Percentiles rank a stretch among this genome's conserved stretches.
phyloP scores from a whole-genome alignment of 53 echinoderm and acorn worm species.

The Actinopyga echinites region DNA sequence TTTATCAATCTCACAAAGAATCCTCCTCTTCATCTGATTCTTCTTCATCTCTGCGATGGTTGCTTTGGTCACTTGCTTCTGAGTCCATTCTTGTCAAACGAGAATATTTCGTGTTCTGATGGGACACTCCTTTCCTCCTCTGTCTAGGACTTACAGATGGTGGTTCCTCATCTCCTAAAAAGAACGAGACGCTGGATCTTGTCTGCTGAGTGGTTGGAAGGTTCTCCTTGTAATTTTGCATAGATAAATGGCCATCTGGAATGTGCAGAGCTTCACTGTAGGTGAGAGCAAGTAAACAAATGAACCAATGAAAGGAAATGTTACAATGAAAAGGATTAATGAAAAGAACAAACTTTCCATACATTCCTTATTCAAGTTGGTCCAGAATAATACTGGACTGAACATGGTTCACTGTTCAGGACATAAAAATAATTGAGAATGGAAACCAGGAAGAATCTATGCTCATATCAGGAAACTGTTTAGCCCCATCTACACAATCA shows the following conservation, averaged over 20 bases:
- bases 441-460: too few relatives aligned
- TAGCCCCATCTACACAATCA: too few relatives aligned
- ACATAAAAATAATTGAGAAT: too few relatives aligned
- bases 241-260: constrained; percentile 3
- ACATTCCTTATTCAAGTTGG: too few relatives aligned
- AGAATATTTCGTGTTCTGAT: neutral
- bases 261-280: constrained; percentile 5
- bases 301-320: too few relatives aligned
- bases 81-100: neutral
- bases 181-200: neutral
- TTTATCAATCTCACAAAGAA: too few relatives aligned
- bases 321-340: too few relatives aligned
- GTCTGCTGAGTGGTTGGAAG: neutral
- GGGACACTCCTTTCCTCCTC: neutral
- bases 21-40: neutral
- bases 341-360: too few relatives aligned
- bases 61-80: neutral
- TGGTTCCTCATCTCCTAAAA: neutral
- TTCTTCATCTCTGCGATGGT: neutral
- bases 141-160: neutral
- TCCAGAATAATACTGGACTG: too few relatives aligned
- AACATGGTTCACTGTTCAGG: too few relatives aligned
- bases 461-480: too few relatives aligned
- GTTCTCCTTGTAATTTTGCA: neutral
- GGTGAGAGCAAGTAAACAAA: too few relatives aligned